phyloP scores from a whole-genome alignment of 2,113 vertebrate species.

The Entosphenus tridentatus region DNA sequence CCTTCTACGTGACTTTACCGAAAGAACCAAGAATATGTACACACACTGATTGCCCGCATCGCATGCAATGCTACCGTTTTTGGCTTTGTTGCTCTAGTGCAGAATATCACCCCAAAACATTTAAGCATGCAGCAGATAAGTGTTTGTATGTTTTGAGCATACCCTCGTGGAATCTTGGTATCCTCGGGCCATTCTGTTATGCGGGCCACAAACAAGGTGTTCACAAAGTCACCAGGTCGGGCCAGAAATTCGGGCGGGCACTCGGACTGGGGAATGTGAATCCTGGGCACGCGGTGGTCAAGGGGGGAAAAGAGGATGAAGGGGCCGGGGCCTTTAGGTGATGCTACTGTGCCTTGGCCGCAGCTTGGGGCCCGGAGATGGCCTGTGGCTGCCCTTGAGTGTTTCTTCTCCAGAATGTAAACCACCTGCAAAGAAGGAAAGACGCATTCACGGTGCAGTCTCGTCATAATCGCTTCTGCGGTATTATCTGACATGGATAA shows the following conservation, averaged over 20 bases:
- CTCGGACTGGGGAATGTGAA: constrained; percentile 46
- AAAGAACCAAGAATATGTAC: too few species aligned
- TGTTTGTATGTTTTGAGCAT: constrained; percentile 11
- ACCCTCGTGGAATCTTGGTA: constrained; percentile 77
- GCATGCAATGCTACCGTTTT: too few species aligned
- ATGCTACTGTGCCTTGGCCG: too few species aligned
- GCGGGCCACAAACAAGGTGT: constrained; percentile 58
- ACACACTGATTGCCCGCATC: too few species aligned
- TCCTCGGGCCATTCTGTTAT: constrained; percentile 60
- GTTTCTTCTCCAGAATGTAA: constrained; percentile 69
- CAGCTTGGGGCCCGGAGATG: constrained; percentile 29
- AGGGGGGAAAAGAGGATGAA: constrained; percentile 62
- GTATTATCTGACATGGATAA: too few species aligned
- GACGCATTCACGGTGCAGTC: constrained; percentile 9
- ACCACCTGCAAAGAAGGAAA: constrained; percentile 40
- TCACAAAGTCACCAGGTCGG: constrained; percentile 41
- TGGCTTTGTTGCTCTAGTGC: too few species aligned
- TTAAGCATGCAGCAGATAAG: too few species aligned
- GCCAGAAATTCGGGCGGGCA: constrained; percentile 48
- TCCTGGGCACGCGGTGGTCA: constrained; percentile 72
- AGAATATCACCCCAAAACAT: too few species aligned
- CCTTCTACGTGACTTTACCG: too few species aligned
- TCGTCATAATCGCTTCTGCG: neutral
- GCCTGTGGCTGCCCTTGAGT: constrained; percentile 64
- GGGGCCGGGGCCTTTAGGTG: neutral